phyloP scores from a whole-genome alignment of 2,797 vertebrate genomes.

The Paratrypauchen microcephalus region DNA sequence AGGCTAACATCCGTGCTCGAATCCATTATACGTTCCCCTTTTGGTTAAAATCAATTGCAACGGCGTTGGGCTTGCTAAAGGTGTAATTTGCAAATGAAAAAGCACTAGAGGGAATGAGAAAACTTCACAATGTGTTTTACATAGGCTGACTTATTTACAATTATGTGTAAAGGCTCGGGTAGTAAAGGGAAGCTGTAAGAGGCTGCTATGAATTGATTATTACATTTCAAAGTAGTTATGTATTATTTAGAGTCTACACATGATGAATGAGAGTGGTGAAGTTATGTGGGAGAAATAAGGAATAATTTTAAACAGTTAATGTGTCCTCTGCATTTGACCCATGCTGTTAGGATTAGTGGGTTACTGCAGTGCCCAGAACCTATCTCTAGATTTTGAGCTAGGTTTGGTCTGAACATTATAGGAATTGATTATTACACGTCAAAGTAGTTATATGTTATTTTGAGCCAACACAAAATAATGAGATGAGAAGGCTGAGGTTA shows the following conservation, averaged over 20 bases:
- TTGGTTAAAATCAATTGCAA: slow-evolving; percentile 59
- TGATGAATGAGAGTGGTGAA: not conserved
- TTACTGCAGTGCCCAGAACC: no score
- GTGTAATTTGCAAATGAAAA: slow-evolving; percentile 59
- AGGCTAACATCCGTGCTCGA: slow-evolving; percentile 41
- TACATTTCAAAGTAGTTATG: slow-evolving; percentile 3
- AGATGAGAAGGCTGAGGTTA: not conserved
- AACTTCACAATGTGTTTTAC: slow-evolving; percentile 43
- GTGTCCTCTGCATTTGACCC: no score
- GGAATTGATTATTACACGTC: slow-evolving; percentile 20
- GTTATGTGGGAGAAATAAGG: not conserved
- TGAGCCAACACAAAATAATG: not conserved
- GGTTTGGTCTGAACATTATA: no score
- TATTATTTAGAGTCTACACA: not conserved
- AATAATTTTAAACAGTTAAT: no score
- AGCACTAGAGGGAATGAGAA: slow-evolving; percentile 27
- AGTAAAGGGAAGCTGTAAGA: slow-evolving; percentile 16
- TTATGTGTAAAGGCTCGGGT: slow-evolving; percentile 17
- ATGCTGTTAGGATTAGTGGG: no score
- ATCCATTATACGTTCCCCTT: slow-evolving; percentile 47
- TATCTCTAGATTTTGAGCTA: no score
- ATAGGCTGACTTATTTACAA: slow-evolving; percentile 43
- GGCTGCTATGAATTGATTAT: slow-evolving; percentile 17
- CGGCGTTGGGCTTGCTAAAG: slow-evolving; percentile 43
- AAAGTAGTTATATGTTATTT: not conserved